Percentiles rank a stretch among this genome's conserved stretches.
Evolutionary conservation across 1,140 invertebrate species (phyloP).

Genomic region (Acromyrmex charruanus): DNA sequence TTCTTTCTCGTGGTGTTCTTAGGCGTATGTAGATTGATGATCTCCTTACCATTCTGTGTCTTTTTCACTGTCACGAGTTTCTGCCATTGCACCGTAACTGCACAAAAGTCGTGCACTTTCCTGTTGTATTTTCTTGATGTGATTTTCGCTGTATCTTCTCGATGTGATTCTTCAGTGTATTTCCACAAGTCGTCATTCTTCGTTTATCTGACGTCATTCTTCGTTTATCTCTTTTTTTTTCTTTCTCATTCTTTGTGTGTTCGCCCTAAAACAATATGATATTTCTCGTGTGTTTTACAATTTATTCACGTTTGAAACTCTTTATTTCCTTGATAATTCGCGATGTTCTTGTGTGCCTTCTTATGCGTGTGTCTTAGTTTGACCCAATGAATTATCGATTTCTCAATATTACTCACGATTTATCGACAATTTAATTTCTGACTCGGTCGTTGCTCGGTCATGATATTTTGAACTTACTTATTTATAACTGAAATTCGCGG

Average conservation of each 20-base stretch:
- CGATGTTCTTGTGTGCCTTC: background rate
- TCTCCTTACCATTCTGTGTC: slow-evolving; percentile 2
- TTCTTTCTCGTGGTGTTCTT: background rate
- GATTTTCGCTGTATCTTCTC: slow-evolving; percentile 43
- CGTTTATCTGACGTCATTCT: slow-evolving; percentile 19
- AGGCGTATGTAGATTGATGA: slow-evolving; percentile 19
- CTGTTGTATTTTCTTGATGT: slow-evolving; percentile 45
- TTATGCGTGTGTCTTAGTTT: background rate
- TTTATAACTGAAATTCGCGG: background rate
- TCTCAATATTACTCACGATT: slow-evolving; percentile 12
- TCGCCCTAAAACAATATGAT: background rate
- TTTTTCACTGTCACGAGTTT: slow-evolving; percentile 38
- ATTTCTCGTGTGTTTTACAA: slow-evolving; percentile 16
- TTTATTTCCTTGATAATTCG: slow-evolving; percentile 2
- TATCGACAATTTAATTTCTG: slow-evolving; percentile 32
- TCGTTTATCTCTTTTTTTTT: slow-evolving; percentile 8
- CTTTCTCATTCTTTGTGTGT: background rate
- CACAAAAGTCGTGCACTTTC: slow-evolving; percentile 36
- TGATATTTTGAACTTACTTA: background rate
- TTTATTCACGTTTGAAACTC: background rate
- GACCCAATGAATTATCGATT: slow-evolving; percentile 5
- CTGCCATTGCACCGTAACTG: slow-evolving; percentile 39
- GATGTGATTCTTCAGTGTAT: slow-evolving; percentile 47
- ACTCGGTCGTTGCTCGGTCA: background rate
- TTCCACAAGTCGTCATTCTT: slow-evolving; percentile 32